These are phyloP conservation scores for Spodoptera exigua DNA, from an alignment of 2,888 invertebrate genomes.

Conservation along the genomic window DNA sequence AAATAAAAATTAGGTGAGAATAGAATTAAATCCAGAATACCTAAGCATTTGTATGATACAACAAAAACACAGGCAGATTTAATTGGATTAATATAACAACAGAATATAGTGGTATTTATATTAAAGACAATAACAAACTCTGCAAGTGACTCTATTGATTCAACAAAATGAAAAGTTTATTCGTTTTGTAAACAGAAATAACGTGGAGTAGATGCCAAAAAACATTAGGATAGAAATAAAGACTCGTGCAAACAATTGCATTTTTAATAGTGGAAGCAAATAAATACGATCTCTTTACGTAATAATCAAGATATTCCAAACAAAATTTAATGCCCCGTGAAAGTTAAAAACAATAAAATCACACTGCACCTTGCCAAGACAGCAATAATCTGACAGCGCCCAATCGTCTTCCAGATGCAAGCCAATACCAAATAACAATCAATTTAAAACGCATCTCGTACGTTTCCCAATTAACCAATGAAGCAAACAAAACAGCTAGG, in stretches of 20 bases:
- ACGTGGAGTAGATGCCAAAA: conserved; percentile 37
- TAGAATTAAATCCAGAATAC: too few species aligned
- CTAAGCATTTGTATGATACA: not conserved
- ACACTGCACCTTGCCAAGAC: conserved; percentile 17
- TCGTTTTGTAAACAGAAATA: conserved; percentile 40
- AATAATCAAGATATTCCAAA: not conserved
- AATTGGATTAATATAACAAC: conserved; percentile 4
- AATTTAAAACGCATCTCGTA: conserved; percentile 46
- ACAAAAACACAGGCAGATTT: conserved; percentile 17
- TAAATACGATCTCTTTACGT: not conserved
- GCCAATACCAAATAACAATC: conserved; percentile 31
- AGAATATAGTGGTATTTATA: conserved; percentile 34
- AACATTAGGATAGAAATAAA: conserved; percentile 1
- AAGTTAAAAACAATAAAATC: conserved; percentile 29
- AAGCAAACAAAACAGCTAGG: conserved; percentile 10
- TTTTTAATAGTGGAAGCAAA: conserved; percentile 3
- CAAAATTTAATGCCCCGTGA: conserved; percentile 7
- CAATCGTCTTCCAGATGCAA: not conserved
- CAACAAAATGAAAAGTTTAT: conserved; percentile 46
- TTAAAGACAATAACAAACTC: conserved; percentile 35
- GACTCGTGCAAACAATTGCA: too few species aligned
- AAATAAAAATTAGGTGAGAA: too few species aligned
- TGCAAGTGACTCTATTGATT: conserved; percentile 37
- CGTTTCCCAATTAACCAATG: conserved; percentile 35
- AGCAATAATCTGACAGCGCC: conserved; percentile 22